Percentiles rank a stretch among this genome's conserved stretches.
Conservation (phyloP, 2,888 invertebrate species). For the Chloromyia formosa region DNA sequence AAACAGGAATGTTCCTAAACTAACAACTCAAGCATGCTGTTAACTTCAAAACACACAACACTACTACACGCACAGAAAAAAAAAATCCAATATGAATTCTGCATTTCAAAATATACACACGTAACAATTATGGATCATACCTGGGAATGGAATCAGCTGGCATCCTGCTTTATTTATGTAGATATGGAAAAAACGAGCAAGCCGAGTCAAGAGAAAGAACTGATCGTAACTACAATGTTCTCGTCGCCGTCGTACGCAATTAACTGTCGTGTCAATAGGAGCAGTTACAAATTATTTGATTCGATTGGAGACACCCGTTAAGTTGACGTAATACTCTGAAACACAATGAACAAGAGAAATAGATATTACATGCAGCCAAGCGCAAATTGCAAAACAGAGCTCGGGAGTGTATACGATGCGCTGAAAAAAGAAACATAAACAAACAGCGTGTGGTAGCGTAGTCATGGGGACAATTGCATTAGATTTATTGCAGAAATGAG, state of each 20-base stretch:
- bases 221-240: neutral
- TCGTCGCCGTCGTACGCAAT: neutral
- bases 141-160: conserved; percentile 47
- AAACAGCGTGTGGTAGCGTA: neutral
- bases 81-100: no score
- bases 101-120: no score
- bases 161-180: conserved; percentile 26
- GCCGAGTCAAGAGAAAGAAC: no score
- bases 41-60: no score
- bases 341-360: conserved; percentile 11
- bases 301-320: neutral
- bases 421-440: neutral
- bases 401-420: neutral
- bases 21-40: no score
- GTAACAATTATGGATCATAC: no score
- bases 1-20: no score
- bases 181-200: neutral
- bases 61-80: no score
- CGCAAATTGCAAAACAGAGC: neutral
- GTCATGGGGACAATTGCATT: neutral
- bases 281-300: no score
- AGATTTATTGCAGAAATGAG: neutral
- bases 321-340: conserved; percentile 7
- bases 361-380: no score
- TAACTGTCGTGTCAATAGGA: no score